These are phyloP conservation scores for Drosophila athabasca DNA, from an alignment of 1,140 invertebrate genomes.

Conservation along the genomic window DNA sequence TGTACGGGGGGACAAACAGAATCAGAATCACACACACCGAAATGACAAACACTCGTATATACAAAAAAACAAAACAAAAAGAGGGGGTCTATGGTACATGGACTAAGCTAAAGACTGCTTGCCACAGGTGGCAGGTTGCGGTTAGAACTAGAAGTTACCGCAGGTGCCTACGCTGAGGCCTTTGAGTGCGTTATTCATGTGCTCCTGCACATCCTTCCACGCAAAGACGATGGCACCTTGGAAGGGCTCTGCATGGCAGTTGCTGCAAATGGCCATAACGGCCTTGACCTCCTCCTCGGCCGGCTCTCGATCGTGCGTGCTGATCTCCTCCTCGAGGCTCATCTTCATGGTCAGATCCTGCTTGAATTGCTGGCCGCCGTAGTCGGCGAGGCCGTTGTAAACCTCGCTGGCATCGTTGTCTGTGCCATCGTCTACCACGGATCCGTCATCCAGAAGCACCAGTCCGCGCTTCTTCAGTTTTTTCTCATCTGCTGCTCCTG, in stretches of 20 bases:
- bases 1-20: conserved; percentile 1
- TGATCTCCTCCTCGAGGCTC: conserved; percentile 81
- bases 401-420: conserved; percentile 12
- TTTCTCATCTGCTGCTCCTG: conserved; percentile 3
- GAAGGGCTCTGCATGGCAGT: conserved; percentile 90
- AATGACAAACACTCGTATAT: conserved; percentile 7
- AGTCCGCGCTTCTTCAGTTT: conserved; percentile 86
- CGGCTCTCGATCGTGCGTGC: conserved; percentile 89
- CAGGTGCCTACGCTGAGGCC: conserved; percentile 85
- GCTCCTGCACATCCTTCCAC: conserved; percentile 86
- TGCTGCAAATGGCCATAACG: conserved; percentile 90
- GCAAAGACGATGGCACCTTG: conserved; percentile 89
- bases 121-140: no score
- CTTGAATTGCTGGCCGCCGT: conserved; percentile 86
- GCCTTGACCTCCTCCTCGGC: conserved; percentile 91
- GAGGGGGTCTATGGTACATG: background rate
- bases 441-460: conserved; percentile 87
- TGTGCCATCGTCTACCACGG: conserved; percentile 87
- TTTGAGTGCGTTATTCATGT: conserved; percentile 87
- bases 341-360: conserved; percentile 65
- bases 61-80: conserved; percentile 30
- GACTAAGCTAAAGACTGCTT: background rate
- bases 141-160: conserved; percentile 87
- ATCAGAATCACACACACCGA: background rate
- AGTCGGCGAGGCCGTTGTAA: conserved; percentile 87